phyloP scores from a whole-genome alignment of 2,797 vertebrate genomes.

The Dromococcyx pavoninus region DNA sequence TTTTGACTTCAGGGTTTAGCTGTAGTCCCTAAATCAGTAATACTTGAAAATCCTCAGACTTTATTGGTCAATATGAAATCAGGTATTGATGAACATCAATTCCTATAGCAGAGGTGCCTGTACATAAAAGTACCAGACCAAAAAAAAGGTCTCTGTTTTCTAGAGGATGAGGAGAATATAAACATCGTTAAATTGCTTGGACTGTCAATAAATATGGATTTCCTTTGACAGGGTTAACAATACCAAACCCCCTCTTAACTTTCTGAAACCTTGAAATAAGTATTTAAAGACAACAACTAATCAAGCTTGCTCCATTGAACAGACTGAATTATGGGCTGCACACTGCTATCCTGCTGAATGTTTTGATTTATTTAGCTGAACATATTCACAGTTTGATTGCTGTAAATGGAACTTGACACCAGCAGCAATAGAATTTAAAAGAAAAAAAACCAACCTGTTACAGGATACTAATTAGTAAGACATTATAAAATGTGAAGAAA shows the following conservation, averaged over 20 bases:
- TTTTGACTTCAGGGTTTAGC: background rate
- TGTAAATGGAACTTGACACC: background rate
- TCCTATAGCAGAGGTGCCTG: background rate
- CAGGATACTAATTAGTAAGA: background rate
- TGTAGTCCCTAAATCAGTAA: background rate
- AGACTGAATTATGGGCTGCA: background rate
- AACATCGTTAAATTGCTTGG: background rate
- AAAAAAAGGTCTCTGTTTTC: background rate
- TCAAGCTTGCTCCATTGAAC: background rate
- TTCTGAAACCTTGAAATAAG: background rate
- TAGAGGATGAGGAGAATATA: background rate
- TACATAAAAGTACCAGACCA: background rate
- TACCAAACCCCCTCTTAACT: background rate
- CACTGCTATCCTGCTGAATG: background rate
- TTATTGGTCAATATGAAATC: background rate
- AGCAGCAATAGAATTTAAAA: background rate
- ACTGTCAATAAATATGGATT: background rate
- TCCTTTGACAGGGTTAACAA: background rate
- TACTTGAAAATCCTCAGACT: background rate
- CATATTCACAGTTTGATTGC: background rate
- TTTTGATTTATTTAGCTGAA: background rate
- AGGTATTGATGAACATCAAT: background rate
- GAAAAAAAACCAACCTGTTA: background rate
- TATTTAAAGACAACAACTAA: background rate
- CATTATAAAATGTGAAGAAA: background rate